Base-by-base conservation (phyloP, 2,888 invertebrate genomes). In the Cyaniris semiargus region DNA sequence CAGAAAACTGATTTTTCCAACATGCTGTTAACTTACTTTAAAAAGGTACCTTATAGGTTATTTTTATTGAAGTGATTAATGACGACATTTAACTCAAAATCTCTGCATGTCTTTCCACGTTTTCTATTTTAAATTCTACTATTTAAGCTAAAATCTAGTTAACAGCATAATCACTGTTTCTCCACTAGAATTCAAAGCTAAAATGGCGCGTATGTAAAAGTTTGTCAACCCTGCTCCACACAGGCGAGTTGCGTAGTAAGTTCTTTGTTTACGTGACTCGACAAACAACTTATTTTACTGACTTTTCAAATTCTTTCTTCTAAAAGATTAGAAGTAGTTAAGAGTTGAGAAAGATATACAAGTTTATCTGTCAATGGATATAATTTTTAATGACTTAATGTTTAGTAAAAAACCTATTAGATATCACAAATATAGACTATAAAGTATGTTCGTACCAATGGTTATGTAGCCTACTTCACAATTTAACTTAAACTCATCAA, bases 191-290 rank as follows among this genome's bases (percentile, higher is more conserved):
- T 66, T 66, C 66, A 66, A 66, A 66, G 27, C 66, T 27, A 66
- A 66, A 66, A 66, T 66, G 27, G 66, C 66, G 60, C 60, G 66
- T 66, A 66, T 66, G 66, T 66, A 15, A 66, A 66, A 23, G 66
- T 66, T 66, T 27, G 31, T 66, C 66, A 66, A 66, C 66, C 66
- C 60, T 60, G 60, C 60, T 60, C 6, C 66, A 66, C 60, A 66
- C 60, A 27, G 5, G 66, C 66, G 66, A 48, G 72, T 23, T 72
- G 72, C 21, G 72, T 72, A 72, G 72, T 38, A 44, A 72, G 72
- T 72, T 72, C 72, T 72, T 72, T 72, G 72, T 72, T 72, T 72
- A 23, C 38, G 72, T 44, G 72, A 72, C 21, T 48, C n/a, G 31
- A 66, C 72, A 38, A 72, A 38, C 5, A 72, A 72, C 72, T 44